Evolutionary conservation across 92 coral and sea anemone species (phyloP).

Genomic region (Anthopleura xanthogrammica): DNA sequence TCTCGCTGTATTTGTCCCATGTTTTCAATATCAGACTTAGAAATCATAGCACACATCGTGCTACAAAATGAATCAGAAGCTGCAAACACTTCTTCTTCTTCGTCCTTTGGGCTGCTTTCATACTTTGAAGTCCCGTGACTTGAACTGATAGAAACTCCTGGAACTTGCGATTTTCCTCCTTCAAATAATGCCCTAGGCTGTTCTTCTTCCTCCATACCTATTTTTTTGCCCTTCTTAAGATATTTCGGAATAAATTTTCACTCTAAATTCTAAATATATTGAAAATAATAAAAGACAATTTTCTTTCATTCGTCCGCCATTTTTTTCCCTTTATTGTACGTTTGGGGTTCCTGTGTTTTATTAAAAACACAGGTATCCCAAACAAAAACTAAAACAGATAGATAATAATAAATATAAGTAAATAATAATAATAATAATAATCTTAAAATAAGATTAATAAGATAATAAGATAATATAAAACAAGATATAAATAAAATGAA

Average conservation of each 20-base stretch:
- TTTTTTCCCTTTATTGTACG: background rate
- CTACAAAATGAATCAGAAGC: slow-evolving; percentile 63
- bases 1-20: slow-evolving; percentile 48
- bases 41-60: slow-evolving; percentile 54
- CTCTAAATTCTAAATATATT: background rate
- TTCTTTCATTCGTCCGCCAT: background rate
- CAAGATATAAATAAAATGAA: too few species aligned
- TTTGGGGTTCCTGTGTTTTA: background rate
- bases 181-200: background rate
- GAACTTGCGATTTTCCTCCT: background rate
- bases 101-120: background rate
- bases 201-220: background rate
- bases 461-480: too few species aligned
- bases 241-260: background rate
- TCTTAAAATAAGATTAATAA: too few species aligned
- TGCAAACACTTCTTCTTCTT: background rate
- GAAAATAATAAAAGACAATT: background rate
- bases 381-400: too few species aligned
- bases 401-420: too few species aligned
- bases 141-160: background rate
- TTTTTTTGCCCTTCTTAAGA: background rate
- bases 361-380: too few species aligned
- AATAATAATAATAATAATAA: too few species aligned
- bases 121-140: slow-evolving; percentile 7
- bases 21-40: slow-evolving; percentile 49